Evolutionary conservation across 2,113 vertebrate genomes (phyloP).

Genomic region (Edolisoma coerulescens): DNA sequence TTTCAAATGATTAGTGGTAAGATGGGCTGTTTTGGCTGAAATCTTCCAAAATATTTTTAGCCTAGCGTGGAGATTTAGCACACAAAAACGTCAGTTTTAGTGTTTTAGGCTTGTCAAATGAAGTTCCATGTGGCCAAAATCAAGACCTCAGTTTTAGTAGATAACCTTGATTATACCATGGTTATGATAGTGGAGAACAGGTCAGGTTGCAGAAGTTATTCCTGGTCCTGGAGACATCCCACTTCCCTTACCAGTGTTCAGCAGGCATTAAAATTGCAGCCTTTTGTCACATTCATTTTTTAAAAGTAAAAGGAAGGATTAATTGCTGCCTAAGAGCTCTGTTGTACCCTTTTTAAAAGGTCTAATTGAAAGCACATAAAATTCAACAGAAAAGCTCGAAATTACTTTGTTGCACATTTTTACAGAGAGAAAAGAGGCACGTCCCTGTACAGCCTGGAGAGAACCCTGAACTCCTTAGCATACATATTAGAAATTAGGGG

Average conservation of each 20-base stretch:
- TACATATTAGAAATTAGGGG: not conserved
- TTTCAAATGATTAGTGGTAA: not conserved
- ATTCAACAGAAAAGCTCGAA: slow-evolving; percentile 4
- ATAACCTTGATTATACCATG: not conserved
- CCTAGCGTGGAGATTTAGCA: not conserved
- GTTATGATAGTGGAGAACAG: not conserved
- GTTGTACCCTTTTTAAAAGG: not conserved
- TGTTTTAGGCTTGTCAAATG: not conserved
- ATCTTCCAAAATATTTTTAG: not conserved
- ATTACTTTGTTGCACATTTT: not conserved
- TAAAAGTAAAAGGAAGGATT: not conserved
- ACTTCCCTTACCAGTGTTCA: not conserved
- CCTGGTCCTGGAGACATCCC: not conserved
- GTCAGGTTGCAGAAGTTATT: not conserved
- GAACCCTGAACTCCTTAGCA: not conserved
- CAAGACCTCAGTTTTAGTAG: not conserved
- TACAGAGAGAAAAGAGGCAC: not conserved
- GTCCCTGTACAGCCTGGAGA: not conserved
- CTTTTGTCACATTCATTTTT: not conserved
- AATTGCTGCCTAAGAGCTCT: not conserved
- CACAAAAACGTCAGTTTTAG: not conserved
- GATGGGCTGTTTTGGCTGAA: not conserved
- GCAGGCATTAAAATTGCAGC: not conserved
- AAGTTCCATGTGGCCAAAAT: not conserved
- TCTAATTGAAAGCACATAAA: not conserved